These are phyloP conservation scores for Myotis planiceps DNA, from an alignment of 2,797 vertebrate species.

Conservation along the genomic window DNA sequence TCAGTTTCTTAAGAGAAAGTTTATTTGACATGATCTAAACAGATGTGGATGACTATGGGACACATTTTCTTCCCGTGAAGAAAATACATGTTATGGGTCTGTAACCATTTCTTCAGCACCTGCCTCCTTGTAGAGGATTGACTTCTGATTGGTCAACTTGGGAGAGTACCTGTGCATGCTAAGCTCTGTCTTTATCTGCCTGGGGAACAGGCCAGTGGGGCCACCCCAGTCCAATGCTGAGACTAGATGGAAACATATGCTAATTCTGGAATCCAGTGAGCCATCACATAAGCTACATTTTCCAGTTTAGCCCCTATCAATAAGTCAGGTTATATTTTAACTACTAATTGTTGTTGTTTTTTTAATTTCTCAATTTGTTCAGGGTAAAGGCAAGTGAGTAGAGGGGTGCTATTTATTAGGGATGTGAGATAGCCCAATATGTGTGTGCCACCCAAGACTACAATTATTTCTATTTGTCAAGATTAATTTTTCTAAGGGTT, in stretches of 20 bases:
- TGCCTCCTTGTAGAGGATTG: too few species aligned
- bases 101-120: neutral
- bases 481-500: neutral
- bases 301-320: neutral
- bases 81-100: accelerated
- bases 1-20: neutral
- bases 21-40: neutral
- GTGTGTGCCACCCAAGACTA: neutral
- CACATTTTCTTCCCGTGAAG: neutral
- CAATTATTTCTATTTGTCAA: neutral
- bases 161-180: accelerated
- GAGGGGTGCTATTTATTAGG: neutral
- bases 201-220: accelerated
- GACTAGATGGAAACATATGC: neutral
- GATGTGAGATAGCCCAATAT: neutral
- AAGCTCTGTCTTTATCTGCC: neutral
- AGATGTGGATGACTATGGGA: neutral
- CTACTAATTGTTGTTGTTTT: neutral
- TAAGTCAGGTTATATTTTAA: neutral
- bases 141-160: neutral
- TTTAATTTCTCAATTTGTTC: neutral
- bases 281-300: neutral
- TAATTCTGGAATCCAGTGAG: neutral
- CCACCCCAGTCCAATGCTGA: accelerated
- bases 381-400: neutral